Evolutionary conservation across 2,797 vertebrate species (phyloP), one percentile per base, ranked within the genome.

Genomic region (Urosaurus nigricauda): DNA sequence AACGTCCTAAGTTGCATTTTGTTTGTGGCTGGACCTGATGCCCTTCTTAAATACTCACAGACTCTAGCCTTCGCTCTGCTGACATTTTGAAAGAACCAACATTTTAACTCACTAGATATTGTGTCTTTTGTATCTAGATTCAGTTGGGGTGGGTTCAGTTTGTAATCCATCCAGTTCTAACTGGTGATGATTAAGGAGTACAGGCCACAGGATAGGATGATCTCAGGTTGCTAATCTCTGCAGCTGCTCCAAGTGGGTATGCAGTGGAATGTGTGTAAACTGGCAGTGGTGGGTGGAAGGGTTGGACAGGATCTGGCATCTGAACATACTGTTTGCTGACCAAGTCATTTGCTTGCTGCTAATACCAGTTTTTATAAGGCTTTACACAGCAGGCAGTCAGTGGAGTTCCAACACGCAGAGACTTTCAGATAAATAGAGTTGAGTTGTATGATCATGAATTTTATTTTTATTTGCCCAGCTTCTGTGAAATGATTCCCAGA

Each of bases 361-460:
- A 32, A 0, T 79, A 73, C 53, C 40, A 87, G 53, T 37, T 89
- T 91, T 86, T 86, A 51, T n/a, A 77, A 88, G 86, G 5, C 71
- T 2, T 2, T 1, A 51, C 0, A 0, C 7, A 0, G 86, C 26
- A 0, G 87, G 58, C 32, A 70, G 43, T 81, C 68, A 13, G 0
- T 24, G 37, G 79, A 12, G 89, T 91, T 89, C 87, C 89, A 87
- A 79, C 77, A 26, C 37, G 35, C 1, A 78, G 87, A 92, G 71
- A 16, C 79, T 93, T 92, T 91, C 80, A 86, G 85, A 84, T 77
- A 90, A 92, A 90, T 2, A 63, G 32, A 60, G 43, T n/a, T 8
- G 14, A 47, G 19, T 17, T 89, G 26, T 47, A 63, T 58, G 47
- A 56, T 56, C 40, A 21, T 79, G 11, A 21, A 35, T 43, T 24